These are phyloP conservation scores for Gambusia yucatana DNA, from an alignment of 2,797 vertebrate species.

Conservation along the genomic window DNA sequence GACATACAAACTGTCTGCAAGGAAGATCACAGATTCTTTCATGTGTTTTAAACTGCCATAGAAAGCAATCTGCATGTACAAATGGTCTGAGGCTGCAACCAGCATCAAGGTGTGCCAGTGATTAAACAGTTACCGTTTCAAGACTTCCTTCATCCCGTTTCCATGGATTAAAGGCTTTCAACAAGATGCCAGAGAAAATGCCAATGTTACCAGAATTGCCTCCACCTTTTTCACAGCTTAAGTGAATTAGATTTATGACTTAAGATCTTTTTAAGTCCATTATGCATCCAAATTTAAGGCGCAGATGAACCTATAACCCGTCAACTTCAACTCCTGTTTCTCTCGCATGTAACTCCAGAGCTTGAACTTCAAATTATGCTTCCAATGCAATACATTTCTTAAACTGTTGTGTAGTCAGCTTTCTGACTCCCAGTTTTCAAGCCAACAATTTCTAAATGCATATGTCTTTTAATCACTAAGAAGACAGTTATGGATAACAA, in stretches of 20 bases:
- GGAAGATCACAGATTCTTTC: constrained; percentile 17
- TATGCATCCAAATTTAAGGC: neutral
- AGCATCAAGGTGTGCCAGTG: neutral
- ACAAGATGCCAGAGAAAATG: neutral
- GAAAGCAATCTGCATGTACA: constrained; percentile 12
- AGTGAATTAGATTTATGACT: neutral
- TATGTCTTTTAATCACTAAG: neutral
- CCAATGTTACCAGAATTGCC: neutral
- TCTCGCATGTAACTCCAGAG: neutral
- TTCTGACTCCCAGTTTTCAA: neutral
- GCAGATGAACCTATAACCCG: neutral
- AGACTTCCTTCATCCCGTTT: neutral
- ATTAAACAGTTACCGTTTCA: neutral
- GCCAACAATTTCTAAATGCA: neutral
- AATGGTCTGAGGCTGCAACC: neutral
- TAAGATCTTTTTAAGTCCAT: neutral
- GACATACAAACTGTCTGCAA: constrained; percentile 31
- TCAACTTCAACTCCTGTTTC: neutral
- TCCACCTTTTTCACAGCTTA: neutral
- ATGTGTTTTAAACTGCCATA: neutral
- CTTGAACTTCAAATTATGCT: neutral
- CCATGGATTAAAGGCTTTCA: neutral
- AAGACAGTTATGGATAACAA: neutral
- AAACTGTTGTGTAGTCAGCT: neutral
- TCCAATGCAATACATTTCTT: neutral